A percentile compares a stretch with the other conserved stretches of the same genome.
phyloP scores from a whole-genome alignment of 23 tunicate species.

The Phallusia fumigata region DNA sequence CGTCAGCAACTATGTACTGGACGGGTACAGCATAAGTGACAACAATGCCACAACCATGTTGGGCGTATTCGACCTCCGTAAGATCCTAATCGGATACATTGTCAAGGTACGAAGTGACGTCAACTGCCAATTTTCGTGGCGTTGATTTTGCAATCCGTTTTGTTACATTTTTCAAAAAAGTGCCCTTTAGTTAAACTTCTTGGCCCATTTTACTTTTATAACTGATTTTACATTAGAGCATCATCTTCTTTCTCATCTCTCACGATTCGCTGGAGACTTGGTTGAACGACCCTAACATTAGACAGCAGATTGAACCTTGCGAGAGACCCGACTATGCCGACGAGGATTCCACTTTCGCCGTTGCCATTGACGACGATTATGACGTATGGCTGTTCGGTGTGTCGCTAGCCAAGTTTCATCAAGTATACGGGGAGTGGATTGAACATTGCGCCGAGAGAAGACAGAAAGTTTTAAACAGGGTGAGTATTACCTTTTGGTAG shows the following conservation, averaged over 20 bases:
- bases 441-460: constrained; percentile 33
- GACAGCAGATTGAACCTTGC: constrained; percentile 30
- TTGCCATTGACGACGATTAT: constrained; percentile 82
- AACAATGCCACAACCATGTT: constrained; percentile 84
- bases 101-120: constrained; percentile 20
- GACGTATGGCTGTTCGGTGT: constrained; percentile 68
- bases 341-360: constrained; percentile 63
- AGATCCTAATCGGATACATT: constrained; percentile 35
- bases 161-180: too few relatives aligned
- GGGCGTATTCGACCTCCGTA: constrained; percentile 86
- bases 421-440: constrained; percentile 72
- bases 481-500: not conserved
- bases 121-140: too few relatives aligned
- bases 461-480: not conserved
- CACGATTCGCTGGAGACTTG: constrained; percentile 79
- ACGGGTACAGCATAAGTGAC: constrained; percentile 92
- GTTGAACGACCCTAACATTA: constrained; percentile 45
- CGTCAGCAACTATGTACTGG: constrained; percentile 76
- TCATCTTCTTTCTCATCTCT: constrained; percentile 62
- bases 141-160: too few relatives aligned
- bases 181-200: too few relatives aligned
- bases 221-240: constrained; percentile 47
- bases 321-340: constrained; percentile 77
- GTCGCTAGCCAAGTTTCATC: constrained; percentile 52
- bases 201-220: too few relatives aligned